Evolutionary conservation across 2,113 vertebrate genomes (phyloP), one percentile per base, ranked within the genome.

Genomic region (Crotalus tigris): DNA sequence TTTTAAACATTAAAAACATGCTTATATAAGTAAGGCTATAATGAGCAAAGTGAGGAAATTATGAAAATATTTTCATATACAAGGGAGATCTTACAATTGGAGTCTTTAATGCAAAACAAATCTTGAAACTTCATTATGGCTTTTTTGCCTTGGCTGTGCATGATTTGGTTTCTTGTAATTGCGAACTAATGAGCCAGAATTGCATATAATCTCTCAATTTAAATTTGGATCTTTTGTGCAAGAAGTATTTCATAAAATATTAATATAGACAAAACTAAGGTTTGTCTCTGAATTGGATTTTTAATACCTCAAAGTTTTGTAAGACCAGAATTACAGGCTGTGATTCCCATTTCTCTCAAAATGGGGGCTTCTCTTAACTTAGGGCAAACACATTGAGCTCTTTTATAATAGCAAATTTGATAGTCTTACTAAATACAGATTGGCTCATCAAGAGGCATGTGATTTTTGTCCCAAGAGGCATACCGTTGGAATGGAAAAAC

Each of bases 291-390:
- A 57, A 91, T 29, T 53, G 53, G 11, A 9, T 11, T 86, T 44
- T 89, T 12, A 94, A 55, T 94, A 57, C 51, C 91, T 88, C 88
- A 61, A 96, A 97, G 97, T 97, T 97, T 97, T 98, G 96, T 96
- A 98, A 97, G 96, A 97, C 96, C 97, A 97, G 94, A 94, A 88
- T 87, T 94, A 93, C 94, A 92, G 87, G 1, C 94, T 94, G 87
- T 97, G 93, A 97, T 95, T 96, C 96, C 93, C 96, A 91, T 94
- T 97, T 96, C 94, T 96, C 88, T 93, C 91, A 92, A 95, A 96
- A 92, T 95, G 97, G 94, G 97, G 97, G 97, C 97, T 98, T 98
- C 97, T 98, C 97, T 98, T 98, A 98, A 98, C 97, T 98, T 97
- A 95, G 94, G 94, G 29, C 88, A 94, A 90, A 57, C 93, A 54